phyloP scores from a whole-genome alignment of 2,888 invertebrate species.

The Drepanosiphum platanoidis region DNA sequence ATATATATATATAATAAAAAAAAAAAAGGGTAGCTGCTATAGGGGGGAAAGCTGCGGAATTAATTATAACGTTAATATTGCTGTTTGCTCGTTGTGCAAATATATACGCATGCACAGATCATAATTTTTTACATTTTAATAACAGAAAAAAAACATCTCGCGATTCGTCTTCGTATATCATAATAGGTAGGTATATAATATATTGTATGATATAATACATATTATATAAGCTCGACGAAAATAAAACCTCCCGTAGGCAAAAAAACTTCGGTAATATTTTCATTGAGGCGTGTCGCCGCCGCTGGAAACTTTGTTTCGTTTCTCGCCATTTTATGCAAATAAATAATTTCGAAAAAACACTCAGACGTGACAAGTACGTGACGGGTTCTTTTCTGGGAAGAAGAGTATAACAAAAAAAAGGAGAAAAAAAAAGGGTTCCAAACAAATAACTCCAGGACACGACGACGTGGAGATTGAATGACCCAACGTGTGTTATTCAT shows the following conservation, averaged over 20 bases:
- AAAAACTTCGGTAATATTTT: conserved; percentile 48
- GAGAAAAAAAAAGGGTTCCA: conserved; percentile 19
- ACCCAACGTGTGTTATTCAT: conserved; percentile 24
- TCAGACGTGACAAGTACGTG: conserved; percentile 39
- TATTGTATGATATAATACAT: neutral
- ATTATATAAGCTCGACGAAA: conserved; percentile 40
- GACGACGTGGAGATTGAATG: conserved; percentile 25
- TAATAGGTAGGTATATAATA: neutral
- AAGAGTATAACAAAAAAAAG: neutral
- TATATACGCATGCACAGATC: no score
- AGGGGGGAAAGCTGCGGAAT: conserved; percentile 8
- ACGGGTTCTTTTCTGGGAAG: conserved; percentile 42
- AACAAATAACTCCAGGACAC: conserved; percentile 46
- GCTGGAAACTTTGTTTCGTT: conserved; percentile 34
- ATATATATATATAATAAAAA: neutral
- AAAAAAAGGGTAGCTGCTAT: neutral
- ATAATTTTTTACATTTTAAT: no score
- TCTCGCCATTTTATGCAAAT: conserved; percentile 47
- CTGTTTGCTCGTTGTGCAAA: no score
- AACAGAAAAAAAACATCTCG: no score
- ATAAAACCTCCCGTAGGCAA: conserved; percentile 34
- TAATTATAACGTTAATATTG: conserved; percentile 41
- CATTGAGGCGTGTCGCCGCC: conserved; percentile 32
- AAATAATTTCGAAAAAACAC: conserved; percentile 50
- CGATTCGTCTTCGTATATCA: conserved; percentile 33